Base-by-base conservation (phyloP, 1,140 invertebrate genomes). In the Macrobrachium rosenbergii region DNA sequence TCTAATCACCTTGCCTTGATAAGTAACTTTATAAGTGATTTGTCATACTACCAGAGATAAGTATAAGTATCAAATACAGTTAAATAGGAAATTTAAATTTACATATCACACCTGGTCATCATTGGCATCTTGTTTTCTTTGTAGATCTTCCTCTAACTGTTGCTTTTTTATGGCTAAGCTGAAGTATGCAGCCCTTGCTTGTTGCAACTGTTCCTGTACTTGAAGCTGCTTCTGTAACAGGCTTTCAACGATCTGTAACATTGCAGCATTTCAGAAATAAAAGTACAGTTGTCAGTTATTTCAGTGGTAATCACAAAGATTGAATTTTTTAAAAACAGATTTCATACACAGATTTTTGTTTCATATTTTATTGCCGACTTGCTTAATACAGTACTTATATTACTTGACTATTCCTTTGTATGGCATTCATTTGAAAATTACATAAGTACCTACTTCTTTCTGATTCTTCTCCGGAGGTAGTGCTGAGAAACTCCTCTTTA, bases 111-210 rank as follows among this genome's bases (percentile, higher is more conserved):
- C 83, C 83, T 85, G 83, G 62, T 85, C 73, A 17, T 85, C 59
- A 23, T 7, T 52, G 6, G n/a, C 37, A 12, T 85, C 73, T 43
- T 23, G 60, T 14, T 43, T 85, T 21, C 37, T 58, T n/a, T 59
- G n/a, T 23, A 85, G 52, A 21, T 85, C 75, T 60, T 85, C 63
- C 52, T 85, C 73, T 69, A 58, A 60, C n/a, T 63, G 60, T 63
- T 85, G 83, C 17, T 77, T 76, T 23, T 64, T 77, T 8, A 85
- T 62, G 11, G 69, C n/a, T 11, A 85, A 63, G 16, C 83, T 78
- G 23, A 67, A 85, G 76, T 85, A 85, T 60, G 75, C 52, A 28
- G 37, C 69, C 14, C 83, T 76, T n/a, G 83, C 83, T 45, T 85
- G 83, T 63, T 64, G 45, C 5, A 78, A 17, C 60, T 78, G 83